phyloP scores from a whole-genome alignment of 2,113 vertebrate species.

The Gambusia holbrooki region DNA sequence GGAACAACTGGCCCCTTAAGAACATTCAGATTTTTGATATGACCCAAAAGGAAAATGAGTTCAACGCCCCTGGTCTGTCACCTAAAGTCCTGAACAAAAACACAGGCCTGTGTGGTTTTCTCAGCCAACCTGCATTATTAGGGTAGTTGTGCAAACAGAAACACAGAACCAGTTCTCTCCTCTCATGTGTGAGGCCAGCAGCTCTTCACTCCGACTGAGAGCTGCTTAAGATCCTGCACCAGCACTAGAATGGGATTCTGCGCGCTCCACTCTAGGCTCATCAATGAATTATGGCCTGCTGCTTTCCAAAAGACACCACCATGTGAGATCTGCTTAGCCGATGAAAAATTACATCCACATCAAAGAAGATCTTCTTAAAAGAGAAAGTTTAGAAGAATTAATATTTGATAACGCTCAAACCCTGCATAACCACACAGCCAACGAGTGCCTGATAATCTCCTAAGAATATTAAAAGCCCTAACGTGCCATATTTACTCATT shows the following conservation, averaged over 20 bases:
- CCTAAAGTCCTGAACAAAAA: neutral
- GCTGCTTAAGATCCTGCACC: conserved; percentile 47
- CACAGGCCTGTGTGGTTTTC: neutral
- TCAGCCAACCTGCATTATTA: conserved; percentile 4
- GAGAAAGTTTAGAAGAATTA: conserved; percentile 80
- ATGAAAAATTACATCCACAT: conserved; percentile 78
- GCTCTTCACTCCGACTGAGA: conserved; percentile 34
- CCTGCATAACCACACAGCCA: conserved; percentile 70
- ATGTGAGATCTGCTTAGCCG: conserved; percentile 70
- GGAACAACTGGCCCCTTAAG: too few relatives aligned
- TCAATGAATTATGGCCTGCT: conserved; percentile 71
- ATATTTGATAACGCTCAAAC: conserved; percentile 78
- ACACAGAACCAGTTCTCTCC: conserved; percentile 13
- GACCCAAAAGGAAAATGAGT: too few relatives aligned
- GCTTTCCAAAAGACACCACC: conserved; percentile 65
- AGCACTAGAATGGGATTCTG: conserved; percentile 49
- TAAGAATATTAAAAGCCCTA: conserved; percentile 77
- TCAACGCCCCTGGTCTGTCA: too few relatives aligned
- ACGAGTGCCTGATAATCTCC: conserved; percentile 69
- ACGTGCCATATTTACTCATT: conserved; percentile 77
- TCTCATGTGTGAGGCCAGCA: conserved; percentile 19
- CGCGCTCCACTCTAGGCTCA: conserved; percentile 71
- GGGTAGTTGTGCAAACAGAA: neutral
- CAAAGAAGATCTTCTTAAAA: conserved; percentile 78
- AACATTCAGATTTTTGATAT: too few relatives aligned